Evolutionary conservation across 2,113 vertebrate species (phyloP), one percentile per base, ranked within the genome.

Genomic region (Oxyura jamaicensis): DNA sequence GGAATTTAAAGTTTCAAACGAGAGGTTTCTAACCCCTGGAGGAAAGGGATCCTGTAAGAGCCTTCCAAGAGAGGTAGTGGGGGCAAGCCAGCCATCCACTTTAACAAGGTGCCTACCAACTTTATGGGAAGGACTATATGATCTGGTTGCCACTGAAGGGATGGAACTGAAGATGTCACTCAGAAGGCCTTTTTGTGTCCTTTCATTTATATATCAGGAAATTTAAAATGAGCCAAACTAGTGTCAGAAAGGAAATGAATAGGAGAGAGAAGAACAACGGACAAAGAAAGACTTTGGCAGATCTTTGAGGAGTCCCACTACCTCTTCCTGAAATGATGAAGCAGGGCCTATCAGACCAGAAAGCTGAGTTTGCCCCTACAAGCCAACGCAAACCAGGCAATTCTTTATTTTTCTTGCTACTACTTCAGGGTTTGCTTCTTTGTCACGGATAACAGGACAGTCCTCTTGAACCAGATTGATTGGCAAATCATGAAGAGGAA

Each of bases 341-440:
- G 0, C 0, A 15, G 35, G 44, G 59, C 29, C 31, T 90, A 10
- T 23, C n/a, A 74, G 41, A 80, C 29, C 13, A 82, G 16, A 31
- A 81, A n/a, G 14, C 8, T 69, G 35, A 56, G 20, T 55, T 28
- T 80, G 29, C 10, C 28, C 12, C 50, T 60, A 69, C 6, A 56
- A 83, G 7, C 20, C 72, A 86, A 63, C 31, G 23, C 19, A 91
- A 72, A 90, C 14, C 69, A 88, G 26, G 36, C 28, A 16, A 74
- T 67, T 50, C 25, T 22, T 93, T 25, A 11, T 78, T 31, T 53
- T 77, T 22, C 55, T 84, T 82, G 28, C 69, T 68, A 39, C 26
- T 33, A 60, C 29, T 72, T 88, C 28, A 68, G 72, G 46, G 42
- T 67, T 86, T 59, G 28, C 26, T 80, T 60, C 72, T 93, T 83